Conservation (phyloP, 2,797 vertebrate genomes). For the Mus minutoides region DNA sequence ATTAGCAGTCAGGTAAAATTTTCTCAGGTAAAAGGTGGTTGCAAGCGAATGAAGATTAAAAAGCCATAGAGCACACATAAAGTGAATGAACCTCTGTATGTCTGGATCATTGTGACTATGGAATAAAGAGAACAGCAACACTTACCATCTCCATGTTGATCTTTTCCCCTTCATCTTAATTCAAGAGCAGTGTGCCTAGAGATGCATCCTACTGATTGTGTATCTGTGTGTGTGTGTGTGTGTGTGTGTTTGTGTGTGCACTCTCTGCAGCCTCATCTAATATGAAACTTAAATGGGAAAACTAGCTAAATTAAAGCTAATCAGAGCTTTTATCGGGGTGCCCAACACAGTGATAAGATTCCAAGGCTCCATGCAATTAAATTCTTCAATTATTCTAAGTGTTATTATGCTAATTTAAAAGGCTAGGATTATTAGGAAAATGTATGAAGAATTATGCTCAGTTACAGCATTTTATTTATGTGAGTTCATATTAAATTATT, state of each 20-base stretch:
- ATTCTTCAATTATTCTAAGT: constrained; percentile 66
- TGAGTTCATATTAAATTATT: constrained; percentile 70
- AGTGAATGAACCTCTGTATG: background rate
- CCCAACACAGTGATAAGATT: constrained; percentile 27
- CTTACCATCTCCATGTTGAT: background rate
- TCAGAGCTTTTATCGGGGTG: background rate
- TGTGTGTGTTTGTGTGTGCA: background rate
- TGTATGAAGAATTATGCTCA: constrained; percentile 72
- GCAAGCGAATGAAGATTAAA: background rate
- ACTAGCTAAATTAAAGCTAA: constrained; percentile 43
- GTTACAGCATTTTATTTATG: constrained; percentile 70
- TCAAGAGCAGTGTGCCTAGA: background rate
- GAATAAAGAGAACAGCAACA: background rate
- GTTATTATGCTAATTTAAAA: constrained; percentile 71
- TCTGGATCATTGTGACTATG: rapidly evolving
- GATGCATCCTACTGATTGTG: rapidly evolving
- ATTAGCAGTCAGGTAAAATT: background rate
- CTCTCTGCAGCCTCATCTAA: background rate
- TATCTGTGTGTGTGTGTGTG: background rate
- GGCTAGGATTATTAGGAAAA: constrained; percentile 67
- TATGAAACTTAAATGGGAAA: constrained; percentile 1
- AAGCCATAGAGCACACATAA: background rate
- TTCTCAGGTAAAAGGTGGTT: background rate
- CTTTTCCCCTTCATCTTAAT: background rate
- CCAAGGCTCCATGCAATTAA: constrained; percentile 55